Conservation (phyloP, 2,797 vertebrate species). For the Onychomys torridus region DNA sequence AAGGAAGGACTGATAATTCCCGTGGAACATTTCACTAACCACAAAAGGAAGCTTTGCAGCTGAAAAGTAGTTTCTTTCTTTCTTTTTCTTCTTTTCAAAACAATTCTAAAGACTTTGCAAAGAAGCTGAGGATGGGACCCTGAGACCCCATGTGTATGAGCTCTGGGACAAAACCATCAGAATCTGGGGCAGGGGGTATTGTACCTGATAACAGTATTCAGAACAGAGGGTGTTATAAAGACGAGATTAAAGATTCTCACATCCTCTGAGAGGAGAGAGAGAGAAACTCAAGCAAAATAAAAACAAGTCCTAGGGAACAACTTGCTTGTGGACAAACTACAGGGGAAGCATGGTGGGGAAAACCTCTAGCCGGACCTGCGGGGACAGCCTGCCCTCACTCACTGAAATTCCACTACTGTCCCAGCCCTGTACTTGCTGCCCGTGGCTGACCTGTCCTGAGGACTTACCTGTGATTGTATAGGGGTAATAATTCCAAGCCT, state of each 20-base stretch:
- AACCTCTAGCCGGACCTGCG: not conserved
- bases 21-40: constrained; percentile 68
- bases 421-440: not conserved
- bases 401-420: not conserved
- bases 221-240: not conserved
- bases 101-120: not conserved
- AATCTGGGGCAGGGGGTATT: not conserved
- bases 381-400: not conserved
- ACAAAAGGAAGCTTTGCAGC: constrained; percentile 67
- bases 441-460: not conserved
- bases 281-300: not conserved
- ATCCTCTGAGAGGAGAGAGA: not conserved
- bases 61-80: constrained; percentile 52
- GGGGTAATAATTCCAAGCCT: constrained; percentile 99
- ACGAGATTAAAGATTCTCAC: not conserved
- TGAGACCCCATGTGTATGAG: not conserved
- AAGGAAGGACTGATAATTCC: constrained; percentile 64
- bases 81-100: not conserved
- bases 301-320: constrained; percentile 38
- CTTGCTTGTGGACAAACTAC: not conserved
- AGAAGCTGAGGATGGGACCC: not conserved
- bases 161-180: not conserved
- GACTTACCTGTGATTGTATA: constrained; percentile 97
- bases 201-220: not conserved
- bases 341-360: not conserved